Evolutionary conservation across 1,140 invertebrate species (phyloP).

Genomic region (Harpegnathos saltator): DNA sequence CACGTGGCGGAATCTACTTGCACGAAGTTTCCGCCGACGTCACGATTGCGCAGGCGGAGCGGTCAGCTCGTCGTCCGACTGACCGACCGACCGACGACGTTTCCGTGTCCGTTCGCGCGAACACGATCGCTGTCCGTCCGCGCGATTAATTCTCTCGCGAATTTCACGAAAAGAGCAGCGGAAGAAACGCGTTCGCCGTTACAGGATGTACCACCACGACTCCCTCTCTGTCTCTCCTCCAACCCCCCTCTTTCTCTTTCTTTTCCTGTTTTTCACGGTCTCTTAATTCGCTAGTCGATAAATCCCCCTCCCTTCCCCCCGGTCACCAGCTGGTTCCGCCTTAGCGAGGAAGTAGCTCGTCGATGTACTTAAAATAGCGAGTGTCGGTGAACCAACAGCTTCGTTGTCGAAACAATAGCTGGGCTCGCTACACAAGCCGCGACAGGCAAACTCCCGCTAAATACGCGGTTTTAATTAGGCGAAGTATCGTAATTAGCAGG

Average conservation of each 20-base stretch:
- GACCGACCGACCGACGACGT: neutral
- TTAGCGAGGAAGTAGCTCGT: neutral
- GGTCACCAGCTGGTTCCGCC: neutral
- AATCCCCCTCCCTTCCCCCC: too few relatives aligned
- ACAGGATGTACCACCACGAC: too few relatives aligned
- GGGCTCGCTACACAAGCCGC: conserved; percentile 2
- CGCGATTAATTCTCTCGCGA: conserved; percentile 25
- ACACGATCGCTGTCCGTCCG: neutral
- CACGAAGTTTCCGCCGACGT: conserved; percentile 21
- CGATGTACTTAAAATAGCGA: conserved; percentile 12
- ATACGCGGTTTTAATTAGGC: conserved; percentile 50
- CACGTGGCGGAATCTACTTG: conserved; percentile 33
- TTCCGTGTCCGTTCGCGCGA: conserved; percentile 8
- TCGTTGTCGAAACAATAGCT: conserved; percentile 39
- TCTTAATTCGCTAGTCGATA: conserved; percentile 36
- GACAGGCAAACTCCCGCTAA: conserved; percentile 30
- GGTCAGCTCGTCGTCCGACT: conserved; percentile 17
- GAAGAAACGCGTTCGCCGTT: neutral
- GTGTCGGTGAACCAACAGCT: conserved; percentile 19
- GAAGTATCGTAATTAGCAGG: conserved; percentile 57
- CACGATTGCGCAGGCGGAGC: conserved; percentile 9
- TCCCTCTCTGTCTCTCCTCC: too few relatives aligned
- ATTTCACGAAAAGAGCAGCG: neutral
- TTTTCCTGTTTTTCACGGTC: too few relatives aligned
- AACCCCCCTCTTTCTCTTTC: too few relatives aligned